phyloP scores from a whole-genome alignment of 2,113 vertebrate genomes.

The Phycodurus eques region DNA sequence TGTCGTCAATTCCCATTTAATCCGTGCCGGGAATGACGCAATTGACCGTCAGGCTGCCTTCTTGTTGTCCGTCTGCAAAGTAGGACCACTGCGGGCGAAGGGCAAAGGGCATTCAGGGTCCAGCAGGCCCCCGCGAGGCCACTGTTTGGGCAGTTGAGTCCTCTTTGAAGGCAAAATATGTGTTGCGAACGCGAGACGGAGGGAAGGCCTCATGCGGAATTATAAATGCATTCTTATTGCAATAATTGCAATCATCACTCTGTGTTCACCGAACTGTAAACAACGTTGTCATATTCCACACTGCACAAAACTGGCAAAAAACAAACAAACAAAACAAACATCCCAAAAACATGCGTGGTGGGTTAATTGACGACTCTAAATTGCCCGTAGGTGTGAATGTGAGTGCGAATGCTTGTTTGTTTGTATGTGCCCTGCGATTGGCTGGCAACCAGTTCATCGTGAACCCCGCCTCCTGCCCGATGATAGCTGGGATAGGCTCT shows the following conservation, averaged over 20 bases:
- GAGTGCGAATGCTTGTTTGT: too few species aligned
- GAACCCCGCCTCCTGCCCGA: too few species aligned
- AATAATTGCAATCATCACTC: background rate
- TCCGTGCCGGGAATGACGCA: conserved; percentile 58
- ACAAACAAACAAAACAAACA: too few species aligned
- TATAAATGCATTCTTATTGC: background rate
- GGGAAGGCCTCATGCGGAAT: background rate
- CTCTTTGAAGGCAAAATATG: conserved; percentile 3
- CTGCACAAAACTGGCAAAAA: background rate
- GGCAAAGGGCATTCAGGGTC: conserved; percentile 32
- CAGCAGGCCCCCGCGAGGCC: conserved; percentile 10
- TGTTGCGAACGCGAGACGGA: background rate
- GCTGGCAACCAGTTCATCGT: too few species aligned
- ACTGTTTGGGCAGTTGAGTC: conserved; percentile 44
- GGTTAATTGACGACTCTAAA: too few species aligned
- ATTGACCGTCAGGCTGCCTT: conserved; percentile 35
- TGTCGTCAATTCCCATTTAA: conserved; percentile 56
- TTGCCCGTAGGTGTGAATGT: too few species aligned
- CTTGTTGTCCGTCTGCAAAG: conserved; percentile 45
- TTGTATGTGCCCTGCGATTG: too few species aligned
- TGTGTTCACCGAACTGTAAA: background rate
- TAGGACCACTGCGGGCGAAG: conserved; percentile 33
- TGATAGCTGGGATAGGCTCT: too few species aligned
- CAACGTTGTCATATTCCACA: background rate
- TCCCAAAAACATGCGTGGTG: too few species aligned